Conservation (phyloP, 2,888 invertebrate genomes). For the Papilio demoleus region DNA sequence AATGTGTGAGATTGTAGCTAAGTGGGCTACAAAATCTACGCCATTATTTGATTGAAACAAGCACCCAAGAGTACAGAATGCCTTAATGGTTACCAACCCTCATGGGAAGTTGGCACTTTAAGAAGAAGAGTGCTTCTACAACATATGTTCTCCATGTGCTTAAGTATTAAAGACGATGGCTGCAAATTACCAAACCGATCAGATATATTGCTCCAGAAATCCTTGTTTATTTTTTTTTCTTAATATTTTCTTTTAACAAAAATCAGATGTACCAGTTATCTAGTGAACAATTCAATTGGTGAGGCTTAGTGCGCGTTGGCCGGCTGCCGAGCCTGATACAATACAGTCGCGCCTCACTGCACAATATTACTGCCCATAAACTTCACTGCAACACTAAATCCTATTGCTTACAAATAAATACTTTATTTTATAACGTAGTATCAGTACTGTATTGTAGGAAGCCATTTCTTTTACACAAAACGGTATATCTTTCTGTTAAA, state of each 20-base stretch:
- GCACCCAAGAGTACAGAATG: no score
- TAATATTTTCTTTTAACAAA: neutral
- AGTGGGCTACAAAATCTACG: no score
- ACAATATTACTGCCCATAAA: constrained; percentile 35
- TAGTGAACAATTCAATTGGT: constrained; percentile 30
- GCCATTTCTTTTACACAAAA: neutral
- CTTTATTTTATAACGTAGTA: neutral
- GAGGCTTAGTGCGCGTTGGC: constrained; percentile 30
- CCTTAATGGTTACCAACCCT: no score
- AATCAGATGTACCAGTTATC: constrained; percentile 7
- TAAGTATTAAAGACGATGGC: no score
- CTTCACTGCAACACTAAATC: constrained; percentile 23
- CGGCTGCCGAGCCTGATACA: constrained; percentile 31
- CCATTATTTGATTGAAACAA: no score
- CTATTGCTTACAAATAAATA: constrained; percentile 19
- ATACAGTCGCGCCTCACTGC: constrained; percentile 7
- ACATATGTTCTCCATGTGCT: no score
- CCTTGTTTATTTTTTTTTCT: neutral
- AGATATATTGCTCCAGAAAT: no score
- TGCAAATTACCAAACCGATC: no score
- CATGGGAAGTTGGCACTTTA: no score
- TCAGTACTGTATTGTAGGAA: neutral
- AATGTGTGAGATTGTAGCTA: no score
- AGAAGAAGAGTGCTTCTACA: no score
- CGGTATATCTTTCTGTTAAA: no score